Evolutionary conservation across 2,888 invertebrate genomes (phyloP).

Genomic region (Chymomyza procnemis): DNA sequence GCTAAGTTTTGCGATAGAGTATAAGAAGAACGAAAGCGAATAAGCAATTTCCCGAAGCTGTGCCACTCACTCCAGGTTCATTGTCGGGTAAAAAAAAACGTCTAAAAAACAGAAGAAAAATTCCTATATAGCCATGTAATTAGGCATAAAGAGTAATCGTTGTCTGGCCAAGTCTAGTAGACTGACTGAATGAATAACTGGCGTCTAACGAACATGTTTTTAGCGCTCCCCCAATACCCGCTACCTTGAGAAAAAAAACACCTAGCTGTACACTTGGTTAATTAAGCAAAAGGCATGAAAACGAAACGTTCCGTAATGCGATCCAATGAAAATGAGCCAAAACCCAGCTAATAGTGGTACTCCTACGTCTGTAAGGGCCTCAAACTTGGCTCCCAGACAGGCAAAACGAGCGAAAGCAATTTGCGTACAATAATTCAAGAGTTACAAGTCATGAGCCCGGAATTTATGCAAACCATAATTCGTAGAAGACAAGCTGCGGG

Average conservation of each 20-base stretch:
- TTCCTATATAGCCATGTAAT: conserved; percentile 45
- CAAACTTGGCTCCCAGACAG: not conserved
- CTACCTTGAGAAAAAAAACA: conserved; percentile 21
- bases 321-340: conserved; percentile 23
- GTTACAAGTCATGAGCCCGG: conserved; percentile 13
- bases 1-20: too few relatives aligned
- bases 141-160: conserved; percentile 59
- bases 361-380: not conserved
- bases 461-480: conserved; percentile 55
- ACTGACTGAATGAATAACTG: not conserved
- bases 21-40: too few relatives aligned
- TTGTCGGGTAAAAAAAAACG: conserved; percentile 15
- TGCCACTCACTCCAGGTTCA: conserved; percentile 3
- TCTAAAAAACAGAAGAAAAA: conserved; percentile 9
- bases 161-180: conserved; percentile 7
- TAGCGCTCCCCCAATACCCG: not conserved
- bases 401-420: conserved; percentile 34
- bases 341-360: conserved; percentile 13
- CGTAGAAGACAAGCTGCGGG: conserved; percentile 2
- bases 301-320: conserved; percentile 7
- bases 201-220: not conserved
- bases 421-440: conserved; percentile 56
- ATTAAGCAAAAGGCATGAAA: conserved; percentile 25
- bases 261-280: conserved; percentile 55
- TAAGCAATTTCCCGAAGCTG: not conserved